Conservation (phyloP, 2,113 vertebrate species). For the Dasyornis broadbenti region DNA sequence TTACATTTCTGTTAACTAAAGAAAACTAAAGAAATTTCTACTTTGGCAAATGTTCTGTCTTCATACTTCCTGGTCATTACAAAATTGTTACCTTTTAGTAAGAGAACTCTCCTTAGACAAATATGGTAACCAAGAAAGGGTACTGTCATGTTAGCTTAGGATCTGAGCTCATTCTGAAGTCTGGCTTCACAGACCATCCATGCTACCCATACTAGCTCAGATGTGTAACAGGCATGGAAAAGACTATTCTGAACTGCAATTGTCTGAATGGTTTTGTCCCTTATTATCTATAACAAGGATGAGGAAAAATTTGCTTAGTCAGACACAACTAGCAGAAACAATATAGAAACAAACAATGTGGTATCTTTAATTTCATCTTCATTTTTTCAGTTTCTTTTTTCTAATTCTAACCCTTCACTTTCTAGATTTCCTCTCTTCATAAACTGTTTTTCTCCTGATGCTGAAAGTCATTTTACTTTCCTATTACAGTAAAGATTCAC, state of each 20-base stretch:
- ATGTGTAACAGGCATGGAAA: rapidly evolving
- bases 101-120: background rate
- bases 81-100: background rate
- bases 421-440: background rate
- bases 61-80: background rate
- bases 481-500: background rate
- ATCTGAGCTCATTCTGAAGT: background rate
- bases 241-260: background rate
- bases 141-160: background rate
- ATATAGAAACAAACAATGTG: background rate
- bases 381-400: background rate
- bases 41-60: background rate
- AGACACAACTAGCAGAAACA: background rate
- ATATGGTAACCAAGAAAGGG: background rate
- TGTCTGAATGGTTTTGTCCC: background rate
- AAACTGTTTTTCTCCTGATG: background rate
- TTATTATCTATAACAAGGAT: background rate
- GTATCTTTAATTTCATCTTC: background rate
- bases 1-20: background rate
- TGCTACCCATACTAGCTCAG: background rate
- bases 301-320: background rate
- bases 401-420: background rate
- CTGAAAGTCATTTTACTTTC: background rate
- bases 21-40: background rate
- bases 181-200: background rate